Evolutionary conservation across 2,797 vertebrate species (phyloP), one percentile per base, ranked within the genome.

Genomic region (Myotis pilosus): DNA sequence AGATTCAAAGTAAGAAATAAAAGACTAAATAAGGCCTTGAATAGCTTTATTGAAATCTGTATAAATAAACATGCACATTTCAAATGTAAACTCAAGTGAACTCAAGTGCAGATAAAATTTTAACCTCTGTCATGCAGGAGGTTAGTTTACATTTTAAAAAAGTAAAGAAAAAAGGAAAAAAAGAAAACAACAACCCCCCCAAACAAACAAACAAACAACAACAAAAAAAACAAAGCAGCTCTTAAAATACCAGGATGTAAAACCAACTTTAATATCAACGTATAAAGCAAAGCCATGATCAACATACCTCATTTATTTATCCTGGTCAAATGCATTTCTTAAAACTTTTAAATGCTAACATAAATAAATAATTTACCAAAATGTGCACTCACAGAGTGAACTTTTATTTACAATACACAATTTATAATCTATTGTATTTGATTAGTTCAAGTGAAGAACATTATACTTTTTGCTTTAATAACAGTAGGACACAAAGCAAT

Each of bases 381-480:
- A 99, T 99, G 99, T 99, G 99, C 99, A 99, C 99, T 99, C 99
- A 99, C 99, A 99, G 99, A 99, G 99, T 99, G 99, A 99, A 99
- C 99, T 99, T 99, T 99, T 99, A 99, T 99, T 98, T 99, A 99
- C 99, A 99, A 98, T 99, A 99, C 98, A 98, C 98, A 98, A 98
- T 99, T 99, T 98, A 99, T 99, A 99, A 99, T 98, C 98, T 99
- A 99, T 98, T 99, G 98, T 99, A 98, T 98, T 98, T 98, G 97
- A 98, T 99, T 98, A 99, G 98, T 98, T 99, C 98, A 98, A 98
- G 98, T 98, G 98, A 98, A 98, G 98, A 98, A 98, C 98, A 97
- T 98, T 98, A 97, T 98, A 98, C 97, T 97, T 98, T 98, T 98
- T 98, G 98, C 97, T 98, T 98, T 98, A 97, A 72, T 97, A 97